Conservation (phyloP, 2,113 vertebrate species). For the Ageneiosus marmoratus region DNA sequence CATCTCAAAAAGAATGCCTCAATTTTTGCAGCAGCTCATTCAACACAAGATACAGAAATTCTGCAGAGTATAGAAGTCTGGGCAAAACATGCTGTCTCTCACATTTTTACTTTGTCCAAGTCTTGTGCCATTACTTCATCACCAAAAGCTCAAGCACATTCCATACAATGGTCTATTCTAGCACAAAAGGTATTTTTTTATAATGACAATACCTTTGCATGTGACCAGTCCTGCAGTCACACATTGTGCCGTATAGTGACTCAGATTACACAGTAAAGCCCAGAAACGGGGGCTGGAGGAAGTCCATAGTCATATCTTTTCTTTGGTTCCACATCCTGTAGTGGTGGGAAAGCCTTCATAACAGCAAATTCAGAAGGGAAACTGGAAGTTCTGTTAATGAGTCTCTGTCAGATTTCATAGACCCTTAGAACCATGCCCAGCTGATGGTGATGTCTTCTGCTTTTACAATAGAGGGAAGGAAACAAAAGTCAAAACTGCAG, state of each 20-base stretch:
- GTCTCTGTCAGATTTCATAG: neutral
- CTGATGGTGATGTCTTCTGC: neutral
- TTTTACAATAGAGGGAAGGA: neutral
- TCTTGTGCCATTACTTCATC: conserved; percentile 3
- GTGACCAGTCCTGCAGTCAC: neutral
- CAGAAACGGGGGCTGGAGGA: neutral
- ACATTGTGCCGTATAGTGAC: neutral
- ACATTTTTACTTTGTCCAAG: neutral
- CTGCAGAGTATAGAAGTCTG: conserved; percentile 54
- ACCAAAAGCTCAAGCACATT: neutral
- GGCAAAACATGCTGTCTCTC: conserved; percentile 3
- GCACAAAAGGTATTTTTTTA: neutral
- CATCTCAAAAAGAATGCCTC: conserved; percentile 58
- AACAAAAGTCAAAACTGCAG: neutral
- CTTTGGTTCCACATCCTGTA: neutral
- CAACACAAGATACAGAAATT: conserved; percentile 63
- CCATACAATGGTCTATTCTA: neutral
- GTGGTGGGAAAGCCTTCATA: neutral
- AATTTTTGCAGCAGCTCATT: conserved; percentile 60
- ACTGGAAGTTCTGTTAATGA: neutral
- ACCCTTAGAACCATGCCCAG: neutral
- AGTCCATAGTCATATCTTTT: neutral
- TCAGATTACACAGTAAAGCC: neutral
- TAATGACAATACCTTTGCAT: neutral
- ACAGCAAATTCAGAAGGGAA: neutral